Evolutionary conservation across 2,888 invertebrate species (phyloP).

Genomic region (Spisula subtruncata): DNA sequence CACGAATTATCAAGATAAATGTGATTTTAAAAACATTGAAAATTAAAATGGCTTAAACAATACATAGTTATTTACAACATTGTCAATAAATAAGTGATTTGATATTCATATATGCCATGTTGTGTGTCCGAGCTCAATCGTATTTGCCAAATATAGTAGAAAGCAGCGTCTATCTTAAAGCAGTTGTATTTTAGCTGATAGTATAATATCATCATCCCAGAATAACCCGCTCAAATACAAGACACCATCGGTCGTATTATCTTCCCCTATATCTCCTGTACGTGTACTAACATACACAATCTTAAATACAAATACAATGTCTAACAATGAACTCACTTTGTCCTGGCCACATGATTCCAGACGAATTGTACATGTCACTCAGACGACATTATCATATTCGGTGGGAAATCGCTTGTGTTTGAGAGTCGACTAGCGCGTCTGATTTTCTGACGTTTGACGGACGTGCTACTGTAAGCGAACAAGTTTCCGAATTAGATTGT

Average conservation of each 20-base stretch:
- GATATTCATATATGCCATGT: no score
- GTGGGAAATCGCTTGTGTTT: constrained; percentile 1
- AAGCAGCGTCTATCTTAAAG: no score
- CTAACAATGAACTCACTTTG: background rate
- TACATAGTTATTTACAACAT: no score
- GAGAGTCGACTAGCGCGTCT: background rate
- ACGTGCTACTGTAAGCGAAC: constrained; percentile 2
- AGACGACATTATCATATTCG: constrained; percentile 19
- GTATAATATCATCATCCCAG: background rate
- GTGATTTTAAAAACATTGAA: no score
- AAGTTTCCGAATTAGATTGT: background rate
- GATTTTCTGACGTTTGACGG: constrained; percentile 27
- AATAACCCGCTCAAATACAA: background rate
- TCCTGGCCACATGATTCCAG: background rate
- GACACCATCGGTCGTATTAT: background rate
- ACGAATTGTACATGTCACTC: background rate
- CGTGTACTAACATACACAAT: background rate
- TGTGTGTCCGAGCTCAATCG: no score
- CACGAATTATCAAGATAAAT: no score
- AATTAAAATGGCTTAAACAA: no score
- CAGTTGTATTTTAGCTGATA: no score
- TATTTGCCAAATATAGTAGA: no score
- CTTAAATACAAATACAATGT: background rate
- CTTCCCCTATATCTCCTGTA: background rate
- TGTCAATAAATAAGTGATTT: no score